phyloP scores from a whole-genome alignment of 2,888 invertebrate genomes.

The Tholera decimalis region DNA sequence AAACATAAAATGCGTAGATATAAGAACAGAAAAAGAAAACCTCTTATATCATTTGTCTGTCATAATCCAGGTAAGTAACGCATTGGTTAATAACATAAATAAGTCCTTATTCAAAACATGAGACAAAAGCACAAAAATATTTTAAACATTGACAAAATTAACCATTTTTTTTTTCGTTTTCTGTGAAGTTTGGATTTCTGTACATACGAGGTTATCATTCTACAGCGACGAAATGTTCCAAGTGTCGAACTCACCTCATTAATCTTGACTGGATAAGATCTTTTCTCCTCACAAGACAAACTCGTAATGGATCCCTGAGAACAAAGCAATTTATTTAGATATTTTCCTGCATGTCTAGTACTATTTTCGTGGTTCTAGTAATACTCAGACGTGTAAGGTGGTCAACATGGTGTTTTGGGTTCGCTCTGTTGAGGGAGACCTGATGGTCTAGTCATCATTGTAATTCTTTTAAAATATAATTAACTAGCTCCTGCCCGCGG shows the following conservation, averaged over 20 bases:
- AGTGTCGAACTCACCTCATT: constrained; percentile 2
- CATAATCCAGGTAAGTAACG: no score
- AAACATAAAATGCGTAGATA: no score
- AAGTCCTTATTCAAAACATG: no score
- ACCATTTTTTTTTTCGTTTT: no score
- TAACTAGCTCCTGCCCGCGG: no score
- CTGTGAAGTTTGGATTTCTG: no score
- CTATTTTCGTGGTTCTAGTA: neutral
- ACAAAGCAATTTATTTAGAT: neutral
- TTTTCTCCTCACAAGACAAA: constrained; percentile 60
- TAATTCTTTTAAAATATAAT: neutral
- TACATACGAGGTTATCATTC: no score
- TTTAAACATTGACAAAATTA: no score
- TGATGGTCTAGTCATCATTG: constrained; percentile 87
- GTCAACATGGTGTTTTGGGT: constrained; percentile 85
- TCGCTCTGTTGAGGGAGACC: constrained; percentile 90
- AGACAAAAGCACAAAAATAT: no score
- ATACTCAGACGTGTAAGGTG: constrained; percentile 76
- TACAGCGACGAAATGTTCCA: neutral
- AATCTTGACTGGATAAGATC: constrained; percentile 26
- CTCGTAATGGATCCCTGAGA: constrained; percentile 2
- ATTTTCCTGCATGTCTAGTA: fast-evolving
- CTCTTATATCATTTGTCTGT: no score
- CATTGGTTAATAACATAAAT: no score
- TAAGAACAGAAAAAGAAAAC: no score